Base-by-base conservation (phyloP, 1,140 invertebrate genomes). In the Scaptomyza pallida region DNA sequence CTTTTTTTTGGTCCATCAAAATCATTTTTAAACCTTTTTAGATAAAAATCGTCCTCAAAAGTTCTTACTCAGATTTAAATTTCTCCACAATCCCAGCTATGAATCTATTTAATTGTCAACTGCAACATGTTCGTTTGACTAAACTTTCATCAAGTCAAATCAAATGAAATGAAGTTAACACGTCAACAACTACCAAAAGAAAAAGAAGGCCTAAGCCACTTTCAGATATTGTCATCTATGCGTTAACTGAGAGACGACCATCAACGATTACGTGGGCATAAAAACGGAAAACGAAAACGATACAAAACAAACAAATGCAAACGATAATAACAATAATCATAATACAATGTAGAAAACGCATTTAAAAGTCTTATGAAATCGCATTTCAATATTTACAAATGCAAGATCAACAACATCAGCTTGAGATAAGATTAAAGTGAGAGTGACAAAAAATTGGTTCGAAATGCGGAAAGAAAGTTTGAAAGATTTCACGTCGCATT, bases 381-480 rank as follows among this genome's bases (percentile, higher is more conserved):
- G 64, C 60, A 76, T 86, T 79, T 70, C 37, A 57, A 77, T 61
- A 73, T 65, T 74, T 70, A 54, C 61, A 86, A 68, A 77, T 77
- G 81, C 64, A 81, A 85, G 80, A 86, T 85, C 81, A 81, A 85
- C 69, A 76, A n/a, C n/a, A n/a, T n/a, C n/a, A 62, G 55, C 52
- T 62, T 3, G 16, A 68, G 71, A 78, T 82, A 61, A 72, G 59
- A 54, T 8, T 12, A 37, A 68, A 80, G 81, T 77, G 82, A 85
- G 82, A 85, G 82, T 85, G 73, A 52, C 2, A 23, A 48, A 54
- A 6, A 26, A 26, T n/a, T n/a, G n/a, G n/a, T n/a, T n/a, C 5
- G 23, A 26, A 4, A 26, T 1, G 6, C 5, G 4, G 21, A 21
- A 62, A 44, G 81, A 83, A 83, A 86, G 81, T 86, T 76, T 73